Evolutionary conservation across 1,140 invertebrate genomes (phyloP).

Genomic region (Bombus superbus): DNA sequence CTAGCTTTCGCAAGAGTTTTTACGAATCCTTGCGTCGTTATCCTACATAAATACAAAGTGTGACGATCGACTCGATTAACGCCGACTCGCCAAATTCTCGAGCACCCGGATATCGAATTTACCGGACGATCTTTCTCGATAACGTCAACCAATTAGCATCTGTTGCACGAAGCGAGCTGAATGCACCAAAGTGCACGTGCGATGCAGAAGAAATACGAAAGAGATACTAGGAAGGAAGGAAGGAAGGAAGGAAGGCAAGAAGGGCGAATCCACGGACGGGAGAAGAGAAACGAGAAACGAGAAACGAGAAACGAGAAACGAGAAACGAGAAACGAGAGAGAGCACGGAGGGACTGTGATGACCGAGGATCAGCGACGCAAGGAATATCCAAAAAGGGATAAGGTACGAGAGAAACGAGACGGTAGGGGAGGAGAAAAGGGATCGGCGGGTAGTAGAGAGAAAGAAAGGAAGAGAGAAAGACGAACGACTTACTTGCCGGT

Average conservation of each 20-base stretch:
- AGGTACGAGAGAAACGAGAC: neutral
- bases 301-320: too few species aligned
- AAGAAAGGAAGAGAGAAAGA: conserved; percentile 19
- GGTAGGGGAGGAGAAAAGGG: conserved; percentile 12
- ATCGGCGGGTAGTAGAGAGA: neutral
- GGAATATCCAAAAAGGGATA: conserved; percentile 14
- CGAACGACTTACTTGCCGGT: neutral
- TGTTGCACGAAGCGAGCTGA: too few species aligned
- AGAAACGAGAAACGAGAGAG: neutral
- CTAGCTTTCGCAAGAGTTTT: too few species aligned
- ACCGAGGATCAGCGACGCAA: conserved; percentile 17
- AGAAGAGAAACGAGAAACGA: neutral
- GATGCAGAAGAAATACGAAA: neutral
- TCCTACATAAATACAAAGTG: too few species aligned
- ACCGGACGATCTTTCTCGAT: too few species aligned
- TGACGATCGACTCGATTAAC: too few species aligned
- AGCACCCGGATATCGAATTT: too few species aligned
- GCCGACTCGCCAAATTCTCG: too few species aligned
- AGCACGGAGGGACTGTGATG: conserved; percentile 4
- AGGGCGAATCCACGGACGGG: neutral
- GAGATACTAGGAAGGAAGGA: conserved; percentile 8
- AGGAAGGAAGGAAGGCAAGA: too few species aligned
- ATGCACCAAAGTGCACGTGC: neutral
- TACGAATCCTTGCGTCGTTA: too few species aligned
- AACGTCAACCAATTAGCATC: too few species aligned